phyloP scores from a whole-genome alignment of 2,888 invertebrate species.

The Phyllotreta cruciferae region DNA sequence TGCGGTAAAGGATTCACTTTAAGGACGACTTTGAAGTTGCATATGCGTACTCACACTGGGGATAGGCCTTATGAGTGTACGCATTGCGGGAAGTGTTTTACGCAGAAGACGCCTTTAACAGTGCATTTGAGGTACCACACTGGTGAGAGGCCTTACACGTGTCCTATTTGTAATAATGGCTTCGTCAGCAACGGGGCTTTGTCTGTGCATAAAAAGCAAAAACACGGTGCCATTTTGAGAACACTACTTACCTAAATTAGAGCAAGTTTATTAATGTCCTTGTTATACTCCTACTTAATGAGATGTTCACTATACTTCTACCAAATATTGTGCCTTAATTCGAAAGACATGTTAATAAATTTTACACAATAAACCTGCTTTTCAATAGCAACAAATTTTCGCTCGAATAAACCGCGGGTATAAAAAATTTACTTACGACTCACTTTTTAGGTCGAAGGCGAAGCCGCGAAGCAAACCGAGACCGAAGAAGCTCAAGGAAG shows the following conservation, averaged over 20 bases:
- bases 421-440: conserved; percentile 16
- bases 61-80: conserved; percentile 54
- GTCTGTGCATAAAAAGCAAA: conserved; percentile 47
- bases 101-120: conserved; percentile 50
- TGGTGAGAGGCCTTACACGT: conserved; percentile 51
- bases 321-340: background rate
- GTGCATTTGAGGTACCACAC: conserved; percentile 52
- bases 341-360: background rate
- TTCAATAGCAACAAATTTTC: conserved; percentile 1
- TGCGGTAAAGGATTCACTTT: conserved; percentile 57
- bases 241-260: background rate
- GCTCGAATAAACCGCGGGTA: background rate
- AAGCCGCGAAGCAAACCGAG: conserved; percentile 5
- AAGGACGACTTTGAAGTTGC: conserved; percentile 55
- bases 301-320: background rate
- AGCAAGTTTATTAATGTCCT: too few species aligned
- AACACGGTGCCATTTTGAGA: conserved; percentile 40
- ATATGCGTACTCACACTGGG: conserved; percentile 57
- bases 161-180: conserved; percentile 48
- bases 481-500: conserved; percentile 6
- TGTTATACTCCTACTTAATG: too few species aligned
- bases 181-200: conserved; percentile 52
- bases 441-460: conserved; percentile 32
- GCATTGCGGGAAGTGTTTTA: conserved; percentile 52
- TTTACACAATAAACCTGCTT: background rate